Evolutionary conservation across 1,140 invertebrate species (phyloP), one percentile per base, ranked within the genome.

Genomic region (Drosophila tsacasi): DNA sequence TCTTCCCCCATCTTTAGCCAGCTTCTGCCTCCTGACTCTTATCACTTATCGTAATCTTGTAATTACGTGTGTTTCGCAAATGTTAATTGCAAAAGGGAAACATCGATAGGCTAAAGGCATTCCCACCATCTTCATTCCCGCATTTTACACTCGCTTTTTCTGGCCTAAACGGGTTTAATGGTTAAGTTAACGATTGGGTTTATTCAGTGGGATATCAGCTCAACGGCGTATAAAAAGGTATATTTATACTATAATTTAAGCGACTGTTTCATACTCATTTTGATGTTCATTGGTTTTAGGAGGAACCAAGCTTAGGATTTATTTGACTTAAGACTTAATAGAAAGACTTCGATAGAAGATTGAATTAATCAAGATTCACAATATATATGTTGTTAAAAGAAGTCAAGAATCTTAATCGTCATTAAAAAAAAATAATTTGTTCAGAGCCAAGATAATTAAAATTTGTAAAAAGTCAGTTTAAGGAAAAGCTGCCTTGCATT

Each of bases 41-140:
- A 81, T 81, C 79, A 76, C 79, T 81, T 81, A 81, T 81, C 79
- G 79, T 62, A 81, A 81, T 81, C 79, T 81, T 81, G 79, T 81
- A 81, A 81, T 81, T 81, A 81, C 71, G 79, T 81, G 72, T 81
- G 78, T 81, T 81, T 60, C 79, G 76, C 79, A 81, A 81, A 81
- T 81, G 79, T 81, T 81, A 80, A 80, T 80, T 80, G 76, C 77
- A 32, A 46, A 68, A 68, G 78, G 77, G 76, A 79, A 66, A 57
- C 61, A 63, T 58, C 23, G 76, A 79, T 79, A 73, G 77, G 67
- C 60, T 46, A 39, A 54, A 50, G 46, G 50, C 23, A 52, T 71
- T 65, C 55, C 55, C 39, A 40, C 30, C 19, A 37, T 25, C 54
- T 55, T 35, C 17, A 27, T 42, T 68, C 19, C 59, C 32, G 39